Evolutionary conservation across 2,113 vertebrate species (phyloP).

Genomic region (Miniopterus natalensis): DNA sequence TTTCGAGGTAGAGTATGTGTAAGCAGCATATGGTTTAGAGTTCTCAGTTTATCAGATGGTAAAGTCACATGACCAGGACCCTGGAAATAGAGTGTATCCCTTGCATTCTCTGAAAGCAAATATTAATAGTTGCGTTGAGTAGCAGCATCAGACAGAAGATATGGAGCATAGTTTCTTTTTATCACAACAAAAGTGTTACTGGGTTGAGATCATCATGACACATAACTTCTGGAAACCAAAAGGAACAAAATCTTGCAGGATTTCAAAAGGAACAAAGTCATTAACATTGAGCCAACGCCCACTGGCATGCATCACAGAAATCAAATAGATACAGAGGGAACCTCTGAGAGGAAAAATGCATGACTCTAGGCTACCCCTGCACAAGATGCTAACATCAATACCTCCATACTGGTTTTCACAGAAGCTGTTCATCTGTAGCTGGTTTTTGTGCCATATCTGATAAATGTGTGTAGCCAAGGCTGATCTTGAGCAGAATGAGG

Average conservation of each 20-base stretch:
- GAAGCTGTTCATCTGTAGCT: neutral
- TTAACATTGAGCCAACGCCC: slow-evolving; percentile 29
- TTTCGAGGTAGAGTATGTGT: neutral
- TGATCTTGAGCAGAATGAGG: slow-evolving; percentile 17
- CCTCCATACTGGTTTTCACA: neutral
- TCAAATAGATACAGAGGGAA: neutral
- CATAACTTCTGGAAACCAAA: slow-evolving; percentile 43
- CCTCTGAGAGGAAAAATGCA: neutral
- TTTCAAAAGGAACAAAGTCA: slow-evolving; percentile 44
- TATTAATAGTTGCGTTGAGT: neutral
- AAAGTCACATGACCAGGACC: neutral
- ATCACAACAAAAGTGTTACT: slow-evolving; percentile 24
- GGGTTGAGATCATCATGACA: neutral
- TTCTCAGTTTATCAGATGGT: neutral
- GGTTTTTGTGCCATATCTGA: neutral
- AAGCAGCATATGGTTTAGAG: neutral
- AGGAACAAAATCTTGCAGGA: slow-evolving; percentile 32
- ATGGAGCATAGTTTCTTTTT: neutral
- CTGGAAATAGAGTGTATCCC: neutral
- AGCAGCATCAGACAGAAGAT: neutral
- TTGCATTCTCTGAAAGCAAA: neutral
- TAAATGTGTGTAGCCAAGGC: neutral
- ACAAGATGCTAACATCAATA: neutral
- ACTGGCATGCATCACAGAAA: neutral
- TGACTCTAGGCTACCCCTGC: neutral